These are phyloP conservation scores for Cepaea hortensis DNA, from an alignment of 2,888 invertebrate species.

Conservation along the genomic window DNA sequence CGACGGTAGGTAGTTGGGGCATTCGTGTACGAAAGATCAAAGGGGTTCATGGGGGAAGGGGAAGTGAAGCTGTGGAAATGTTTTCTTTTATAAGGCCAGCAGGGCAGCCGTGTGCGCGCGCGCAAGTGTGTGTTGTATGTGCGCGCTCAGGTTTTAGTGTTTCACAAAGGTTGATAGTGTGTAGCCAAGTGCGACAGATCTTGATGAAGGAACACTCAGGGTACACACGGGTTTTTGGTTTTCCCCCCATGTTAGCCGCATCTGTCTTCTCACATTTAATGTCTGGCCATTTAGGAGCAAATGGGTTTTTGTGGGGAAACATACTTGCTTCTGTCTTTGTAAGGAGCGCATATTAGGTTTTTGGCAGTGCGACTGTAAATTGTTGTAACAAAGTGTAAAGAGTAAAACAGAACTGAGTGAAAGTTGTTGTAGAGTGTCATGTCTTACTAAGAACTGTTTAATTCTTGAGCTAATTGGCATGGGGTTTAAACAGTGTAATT, in stretches of 20 bases:
- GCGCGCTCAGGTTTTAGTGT: not conserved
- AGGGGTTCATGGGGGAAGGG: constrained; percentile 8
- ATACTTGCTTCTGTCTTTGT: too few relatives aligned
- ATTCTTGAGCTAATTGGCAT: too few relatives aligned
- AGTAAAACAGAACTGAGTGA: too few relatives aligned
- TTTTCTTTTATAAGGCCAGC: not conserved
- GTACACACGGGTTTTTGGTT: not conserved
- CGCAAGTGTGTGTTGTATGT: not conserved
- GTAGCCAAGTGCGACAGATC: not conserved
- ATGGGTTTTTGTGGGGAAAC: too few relatives aligned
- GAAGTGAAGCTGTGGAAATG: not conserved
- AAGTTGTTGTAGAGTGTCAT: too few relatives aligned
- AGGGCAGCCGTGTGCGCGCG: not conserved
- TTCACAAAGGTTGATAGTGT: not conserved
- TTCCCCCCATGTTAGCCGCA: not conserved
- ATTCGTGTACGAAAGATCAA: constrained; percentile 35
- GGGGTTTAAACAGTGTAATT: too few relatives aligned
- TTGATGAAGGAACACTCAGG: not conserved
- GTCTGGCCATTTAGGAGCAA: not conserved
- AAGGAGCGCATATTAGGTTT: too few relatives aligned
- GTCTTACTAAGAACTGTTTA: too few relatives aligned
- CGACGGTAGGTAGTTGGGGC: constrained; percentile 66
- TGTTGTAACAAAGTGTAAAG: too few relatives aligned
- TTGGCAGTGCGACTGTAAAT: too few relatives aligned
- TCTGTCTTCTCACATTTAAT: not conserved